Evolutionary conservation across 2,797 vertebrate species (phyloP), one percentile per base, ranked within the genome.

Genomic region (Cryptoprocta ferox): DNA sequence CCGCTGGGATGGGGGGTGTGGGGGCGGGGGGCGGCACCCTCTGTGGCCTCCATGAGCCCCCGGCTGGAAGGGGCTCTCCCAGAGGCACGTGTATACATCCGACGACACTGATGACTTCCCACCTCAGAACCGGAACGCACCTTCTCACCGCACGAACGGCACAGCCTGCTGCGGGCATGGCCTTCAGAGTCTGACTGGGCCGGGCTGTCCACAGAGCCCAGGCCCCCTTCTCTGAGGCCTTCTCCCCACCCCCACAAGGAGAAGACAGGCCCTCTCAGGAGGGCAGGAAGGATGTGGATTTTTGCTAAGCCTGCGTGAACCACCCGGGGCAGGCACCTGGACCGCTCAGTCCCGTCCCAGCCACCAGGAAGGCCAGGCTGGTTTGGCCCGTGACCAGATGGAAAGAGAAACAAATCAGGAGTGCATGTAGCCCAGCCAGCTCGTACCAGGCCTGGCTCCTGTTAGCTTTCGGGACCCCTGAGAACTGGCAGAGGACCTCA

Each of bases 111-210:
- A 66, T 80, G 35, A 65, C 82, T 16, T 37, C 32, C 35, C 7
- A 6, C 59, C 32, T 50, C 0, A 9, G 13, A 61, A 37, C 3
- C 0, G 2, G 50, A 50, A 19, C 4, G 24, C 12, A 28, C 13
- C 42, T 91, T 81, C 65, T 89, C 30, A 45, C 9, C 70, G 59
- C 50, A 30, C 0, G 61, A 59, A 71, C 14, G 8, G 37, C 16
- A 5, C 8, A 1, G 65, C 26, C 48, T 11, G 5, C 28, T 2
- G n/a, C 87, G 15, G n/a, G 50, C n/a, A 12, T 9, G 28, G 80
- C 53, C 61, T 35, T 42, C 53, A 8, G 63, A 28, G 28, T 42
- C 59, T 66, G 26, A 45, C 10, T 1, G 3, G 0, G 30, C 7
- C 21, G 18, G 16, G 14, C 13, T 18, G 1, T 80, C n/a, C 65